A percentile compares a stretch with the other conserved stretches of the same genome.
Evolutionary conservation across 2,888 invertebrate genomes (phyloP).

Genomic region (Cantharis flavilabris): DNA sequence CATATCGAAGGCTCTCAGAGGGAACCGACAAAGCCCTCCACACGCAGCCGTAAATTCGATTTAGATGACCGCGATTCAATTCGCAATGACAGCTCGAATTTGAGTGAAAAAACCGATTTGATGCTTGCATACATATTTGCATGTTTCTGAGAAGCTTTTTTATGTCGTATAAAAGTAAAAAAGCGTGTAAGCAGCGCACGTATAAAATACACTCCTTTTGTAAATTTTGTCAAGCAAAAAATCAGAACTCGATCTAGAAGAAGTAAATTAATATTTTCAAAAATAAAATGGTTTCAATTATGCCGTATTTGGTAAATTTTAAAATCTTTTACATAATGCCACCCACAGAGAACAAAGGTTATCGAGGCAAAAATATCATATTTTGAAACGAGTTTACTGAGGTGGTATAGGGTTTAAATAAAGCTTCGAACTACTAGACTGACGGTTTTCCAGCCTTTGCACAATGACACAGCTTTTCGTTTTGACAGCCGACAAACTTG

Average conservation of each 20-base stretch:
- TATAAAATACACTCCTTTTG: neutral
- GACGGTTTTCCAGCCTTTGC: conserved; percentile 40
- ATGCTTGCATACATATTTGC: conserved; percentile 13
- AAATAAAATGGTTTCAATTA: neutral
- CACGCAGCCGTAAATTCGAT: conserved; percentile 52
- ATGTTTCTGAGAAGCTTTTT: conserved; percentile 18
- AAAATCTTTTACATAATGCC: conserved; percentile 34
- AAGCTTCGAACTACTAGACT: conserved; percentile 34
- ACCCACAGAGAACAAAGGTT: conserved; percentile 40
- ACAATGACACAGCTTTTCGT: conserved; percentile 36
- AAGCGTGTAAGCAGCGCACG: conserved; percentile 12
- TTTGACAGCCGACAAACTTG: conserved; percentile 37
- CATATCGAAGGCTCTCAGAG: conserved; percentile 40
- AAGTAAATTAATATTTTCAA: neutral
- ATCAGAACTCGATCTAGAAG: neutral
- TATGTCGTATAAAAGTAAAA: conserved; percentile 24
- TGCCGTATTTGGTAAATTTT: conserved; percentile 16
- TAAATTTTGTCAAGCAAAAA: neutral
- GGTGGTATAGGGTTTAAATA: conserved; percentile 35
- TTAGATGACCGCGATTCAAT: conserved; percentile 52
- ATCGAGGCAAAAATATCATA: conserved; percentile 38
- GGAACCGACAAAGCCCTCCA: conserved; percentile 43
- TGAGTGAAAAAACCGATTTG: conserved; percentile 46
- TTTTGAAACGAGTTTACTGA: conserved; percentile 40
- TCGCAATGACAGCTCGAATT: conserved; percentile 42